Base-by-base conservation (phyloP, 1,140 invertebrate genomes). In the Brachionus koreanus region DNA sequence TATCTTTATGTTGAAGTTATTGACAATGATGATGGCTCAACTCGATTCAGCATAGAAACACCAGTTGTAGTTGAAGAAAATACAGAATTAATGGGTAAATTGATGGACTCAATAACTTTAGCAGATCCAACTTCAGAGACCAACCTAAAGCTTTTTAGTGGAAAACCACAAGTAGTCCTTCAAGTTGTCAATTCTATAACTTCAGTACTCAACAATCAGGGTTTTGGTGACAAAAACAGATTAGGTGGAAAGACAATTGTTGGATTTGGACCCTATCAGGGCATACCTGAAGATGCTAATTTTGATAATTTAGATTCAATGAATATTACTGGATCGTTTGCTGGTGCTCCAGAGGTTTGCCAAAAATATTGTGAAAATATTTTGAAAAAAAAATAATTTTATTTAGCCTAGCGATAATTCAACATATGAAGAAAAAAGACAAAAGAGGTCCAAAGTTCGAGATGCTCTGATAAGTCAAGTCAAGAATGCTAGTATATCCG, bases 141-240 rank as follows among this genome's bases (percentile, higher is more conserved):
- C 6, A 79, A 79, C 16, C 10, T 42, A 25, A 65, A 61, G 23
- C 57, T 79, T 25, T 57, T 79, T 43, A 79, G 76, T 12, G 76
- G 49, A 13, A 61, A 79, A 2, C 35, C 49, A 3, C 46, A 57
- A 65, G 76, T 39, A n/a, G 61, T 79, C 7, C 16, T 65, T 7
- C 46, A 57, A 65, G 76, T 65, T 1, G 52, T 79, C 3, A 79
- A 61, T 43, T 79, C 76, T 13, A 79, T 79, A 19, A 65, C 76
- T 25, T 79, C 76, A 43, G 39, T 79, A 29, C 57, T 79, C 25
- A 79, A 79, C 29, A 79, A 57, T 79, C 61, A 61, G 42, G 61
- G 76, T 23, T 57, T 65, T 61, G 33, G 46, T 4, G 76, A 79
- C 25, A 79, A 79, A 65, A 79, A 79, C 19, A n/a, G 76, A 12